Base-by-base conservation (phyloP, 2,113 vertebrate genomes). In the Pseudorhombus dupliciocellatus region DNA sequence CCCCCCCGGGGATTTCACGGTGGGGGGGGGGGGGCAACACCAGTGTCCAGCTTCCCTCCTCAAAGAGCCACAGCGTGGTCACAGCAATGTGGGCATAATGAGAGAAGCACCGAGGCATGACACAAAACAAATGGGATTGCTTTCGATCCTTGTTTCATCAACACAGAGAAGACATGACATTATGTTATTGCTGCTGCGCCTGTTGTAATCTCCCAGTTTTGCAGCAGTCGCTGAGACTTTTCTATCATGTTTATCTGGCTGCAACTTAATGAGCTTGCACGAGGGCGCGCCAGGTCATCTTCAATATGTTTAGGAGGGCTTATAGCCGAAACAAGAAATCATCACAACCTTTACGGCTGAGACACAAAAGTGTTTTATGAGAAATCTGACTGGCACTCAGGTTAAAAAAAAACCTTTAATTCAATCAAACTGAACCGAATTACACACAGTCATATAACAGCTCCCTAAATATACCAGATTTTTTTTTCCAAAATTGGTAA, bases 81-180 rank as follows among this genome's bases (percentile, higher is more conserved):
- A 55, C 26, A 37, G n/a, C 31, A 70, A 64, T 46, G 22, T 5
- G 1, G 59, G 16, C 52, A 55, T 44, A 60, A 28, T 44, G 25
- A 84, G 22, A 21, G 3, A 34, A 52, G 58, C 82, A 9, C 58
- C 30, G 77, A 68, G 24, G 71, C 57, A n/a, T 85, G 83, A 84
- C 66, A 67, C 44, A 25, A 61, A 74, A 75, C 79, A 80, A 86
- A 87, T 69, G 72, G 73, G 86, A 88, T 88, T 85, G 79, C 50
- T 80, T 65, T 31, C 20, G 52, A 80, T 68, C 77, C 61, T 40
- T 72, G 85, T 71, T 87, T 84, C 75, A 77, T 80, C 70, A 81
- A 76, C 77, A 78, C 68, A 34, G 50, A 62, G 34, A 54, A 75
- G 79, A 81, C 50, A 62, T 12, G 60, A 66, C 76, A 79, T 84